These are phyloP conservation scores for Rhopilema esculentum DNA, from an alignment of 30 jellyfish, hydroid and myxozoan genomes.

Conservation along the genomic window DNA sequence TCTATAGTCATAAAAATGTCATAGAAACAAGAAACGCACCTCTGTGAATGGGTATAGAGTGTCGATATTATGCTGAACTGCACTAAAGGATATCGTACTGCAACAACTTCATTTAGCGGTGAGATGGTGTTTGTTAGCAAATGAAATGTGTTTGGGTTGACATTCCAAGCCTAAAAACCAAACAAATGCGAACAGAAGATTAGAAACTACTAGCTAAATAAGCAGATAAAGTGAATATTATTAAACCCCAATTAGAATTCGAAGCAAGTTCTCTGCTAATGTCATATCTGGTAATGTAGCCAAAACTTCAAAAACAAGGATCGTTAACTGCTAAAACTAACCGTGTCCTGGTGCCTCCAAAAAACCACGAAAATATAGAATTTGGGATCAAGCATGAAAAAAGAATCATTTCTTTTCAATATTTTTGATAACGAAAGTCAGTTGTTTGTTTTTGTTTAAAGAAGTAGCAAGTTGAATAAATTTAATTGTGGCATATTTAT, in stretches of 20 bases:
- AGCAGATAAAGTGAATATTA: no score
- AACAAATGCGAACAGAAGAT: background rate
- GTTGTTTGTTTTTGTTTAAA: no score
- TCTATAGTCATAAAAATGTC: no score
- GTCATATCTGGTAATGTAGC: background rate
- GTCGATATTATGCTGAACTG: slow-evolving; percentile 79
- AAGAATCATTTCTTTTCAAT: no score
- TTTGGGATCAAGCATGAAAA: no score
- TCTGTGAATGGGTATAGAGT: slow-evolving; percentile 83
- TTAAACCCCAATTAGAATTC: no score
- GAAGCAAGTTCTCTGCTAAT: no score
- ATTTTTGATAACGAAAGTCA: no score
- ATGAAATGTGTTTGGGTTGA: slow-evolving; percentile 76
- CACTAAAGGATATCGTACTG: slow-evolving; percentile 78
- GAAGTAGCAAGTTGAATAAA: no score
- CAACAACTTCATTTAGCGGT: slow-evolving; percentile 68
- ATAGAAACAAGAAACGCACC: slow-evolving; percentile 43
- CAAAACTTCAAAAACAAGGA: background rate
- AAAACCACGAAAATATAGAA: no score
- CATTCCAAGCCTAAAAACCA: slow-evolving; percentile 90
- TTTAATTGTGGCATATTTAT: no score
- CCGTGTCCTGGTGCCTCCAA: background rate
- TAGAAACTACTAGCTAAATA: background rate
- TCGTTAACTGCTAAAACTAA: background rate
- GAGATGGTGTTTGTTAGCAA: slow-evolving; percentile 71